Evolutionary conservation across 2,113 vertebrate species (phyloP).

Genomic region (Parus major): DNA sequence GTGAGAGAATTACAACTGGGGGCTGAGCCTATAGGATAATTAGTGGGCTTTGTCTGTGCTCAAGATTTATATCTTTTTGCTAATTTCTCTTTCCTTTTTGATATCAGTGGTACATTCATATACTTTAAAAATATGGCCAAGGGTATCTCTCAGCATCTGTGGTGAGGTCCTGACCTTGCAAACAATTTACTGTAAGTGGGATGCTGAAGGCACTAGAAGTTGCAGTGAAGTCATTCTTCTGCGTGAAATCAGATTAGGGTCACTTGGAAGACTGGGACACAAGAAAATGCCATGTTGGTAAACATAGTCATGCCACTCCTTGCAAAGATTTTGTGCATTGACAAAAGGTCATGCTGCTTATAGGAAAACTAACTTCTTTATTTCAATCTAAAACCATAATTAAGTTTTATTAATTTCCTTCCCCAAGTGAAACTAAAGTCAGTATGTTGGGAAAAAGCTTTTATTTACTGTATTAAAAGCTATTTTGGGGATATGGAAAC

Average conservation of each 20-base stretch:
- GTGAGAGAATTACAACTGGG: background rate
- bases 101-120: background rate
- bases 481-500: background rate
- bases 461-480: background rate
- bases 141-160: background rate
- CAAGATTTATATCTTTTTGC: background rate
- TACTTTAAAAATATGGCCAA: background rate
- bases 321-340: background rate
- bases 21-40: background rate
- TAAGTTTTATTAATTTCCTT: background rate
- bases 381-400: background rate
- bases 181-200: background rate
- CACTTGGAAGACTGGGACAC: background rate
- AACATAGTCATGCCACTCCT: fast-evolving
- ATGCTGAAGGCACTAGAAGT: background rate
- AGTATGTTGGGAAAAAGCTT: background rate
- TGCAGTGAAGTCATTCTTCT: background rate
- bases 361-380: background rate
- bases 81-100: background rate
- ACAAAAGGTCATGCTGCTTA: background rate
- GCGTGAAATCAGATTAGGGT: background rate
- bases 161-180: background rate
- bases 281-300: background rate
- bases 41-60: background rate
- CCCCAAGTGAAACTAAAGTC: background rate